phyloP scores from a whole-genome alignment of 2,888 invertebrate genomes.

The Eurytoma californica region DNA sequence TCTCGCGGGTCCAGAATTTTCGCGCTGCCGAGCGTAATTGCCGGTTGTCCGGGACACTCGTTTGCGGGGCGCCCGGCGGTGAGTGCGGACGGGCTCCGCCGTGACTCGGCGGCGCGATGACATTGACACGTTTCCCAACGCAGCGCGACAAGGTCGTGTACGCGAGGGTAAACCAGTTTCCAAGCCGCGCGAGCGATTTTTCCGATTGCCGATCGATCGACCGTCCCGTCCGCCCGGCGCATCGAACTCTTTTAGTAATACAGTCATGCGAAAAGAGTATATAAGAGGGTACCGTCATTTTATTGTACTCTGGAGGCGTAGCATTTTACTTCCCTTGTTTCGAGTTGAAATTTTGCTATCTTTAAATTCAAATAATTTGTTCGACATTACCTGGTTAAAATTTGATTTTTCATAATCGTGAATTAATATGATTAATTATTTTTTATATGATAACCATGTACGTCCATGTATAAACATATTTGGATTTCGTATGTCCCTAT shows the following conservation, averaged over 20 bases:
- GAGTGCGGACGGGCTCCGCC: conserved; percentile 3
- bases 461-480: no score
- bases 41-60: not conserved
- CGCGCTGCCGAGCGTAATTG: not conserved
- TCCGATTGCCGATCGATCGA: conserved; percentile 5
- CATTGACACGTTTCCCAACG: conserved; percentile 64
- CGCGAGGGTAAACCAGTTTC: conserved; percentile 62
- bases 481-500: no score
- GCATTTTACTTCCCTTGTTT: no score
- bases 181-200: conserved; percentile 18
- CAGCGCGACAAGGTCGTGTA: conserved; percentile 59
- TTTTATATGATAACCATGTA: no score
- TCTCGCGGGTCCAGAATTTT: not conserved
- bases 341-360: no score
- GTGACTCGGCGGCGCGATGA: conserved; percentile 49
- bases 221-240: not conserved
- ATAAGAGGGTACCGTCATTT: no score
- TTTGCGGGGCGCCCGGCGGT: not conserved
- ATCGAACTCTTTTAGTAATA: not conserved
- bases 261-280: no score
- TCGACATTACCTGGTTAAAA: no score
- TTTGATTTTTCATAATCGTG: no score
- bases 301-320: no score
- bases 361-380: no score
- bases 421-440: no score